Base-by-base conservation (phyloP, 2,888 invertebrate genomes). In the Tolmerus cingulatus region DNA sequence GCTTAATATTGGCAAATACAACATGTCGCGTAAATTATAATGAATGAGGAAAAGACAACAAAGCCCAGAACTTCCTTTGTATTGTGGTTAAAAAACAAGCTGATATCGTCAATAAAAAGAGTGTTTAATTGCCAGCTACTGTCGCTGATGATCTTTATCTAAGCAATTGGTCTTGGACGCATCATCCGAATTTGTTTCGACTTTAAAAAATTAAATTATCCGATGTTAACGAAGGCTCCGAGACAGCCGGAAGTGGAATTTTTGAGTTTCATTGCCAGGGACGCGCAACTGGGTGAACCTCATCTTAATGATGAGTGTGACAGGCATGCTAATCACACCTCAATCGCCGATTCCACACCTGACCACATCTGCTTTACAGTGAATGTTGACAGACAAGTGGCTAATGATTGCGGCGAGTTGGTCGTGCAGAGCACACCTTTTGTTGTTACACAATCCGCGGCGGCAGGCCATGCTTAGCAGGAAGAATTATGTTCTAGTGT, bases 401-500 rank as follows among this genome's bases (percentile, higher is more conserved):
- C 57, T 82, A 66, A 82, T 82, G 37, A 82, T 82, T 57, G 82
- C 57, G 12, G 82, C 82, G 37, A 82, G 40, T n/a, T 57, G 19
- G 9, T 82, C 82, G 82, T 82, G 82, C 57, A 37, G 82, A 57
- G 55, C 82, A 82, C 82, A 82, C 82, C 82, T 82, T 81, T 2
- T 7, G 9, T 2, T 27, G 30, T 82, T 57, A 37, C 19, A 57
- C 57, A 57, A 82, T 55, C 34, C 82, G 34, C 82, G 34, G 30
- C 14, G 19, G 14, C 30, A 27, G n/a, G 34, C 34, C 16, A 34
- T 81, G n/a, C 1, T 34, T 66, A 37, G 8, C 66, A 82, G 82
- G 82, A 82, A 82, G 82, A 82, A 66, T 66, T 66, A 82, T 79
- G 79, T 79, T 79, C 51, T 51, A 79, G 8, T 46, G 46, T 43